Conservation (phyloP, 2,113 vertebrate genomes). For the Hystrix cristata region DNA sequence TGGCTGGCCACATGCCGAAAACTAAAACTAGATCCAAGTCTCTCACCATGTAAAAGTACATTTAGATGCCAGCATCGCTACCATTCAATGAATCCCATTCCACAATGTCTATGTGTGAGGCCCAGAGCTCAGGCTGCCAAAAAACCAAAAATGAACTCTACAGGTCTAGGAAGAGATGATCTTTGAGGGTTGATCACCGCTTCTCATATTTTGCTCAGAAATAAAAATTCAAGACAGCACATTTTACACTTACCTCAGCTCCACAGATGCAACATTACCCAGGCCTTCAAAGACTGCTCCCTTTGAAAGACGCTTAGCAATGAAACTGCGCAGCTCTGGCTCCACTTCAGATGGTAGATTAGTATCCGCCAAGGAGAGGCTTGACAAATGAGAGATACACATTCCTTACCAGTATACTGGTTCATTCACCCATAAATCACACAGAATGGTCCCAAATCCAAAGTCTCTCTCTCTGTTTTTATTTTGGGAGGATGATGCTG, state of each 20-base stretch:
- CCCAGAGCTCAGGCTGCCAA: not conserved
- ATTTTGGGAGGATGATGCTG: too few species aligned
- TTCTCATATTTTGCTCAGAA: constrained; percentile 70
- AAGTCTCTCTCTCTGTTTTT: not conserved
- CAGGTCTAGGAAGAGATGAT: not conserved
- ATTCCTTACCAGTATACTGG: not conserved
- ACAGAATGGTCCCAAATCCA: not conserved
- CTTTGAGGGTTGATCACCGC: constrained; percentile 54
- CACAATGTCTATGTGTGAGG: not conserved
- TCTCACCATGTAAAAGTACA: too few species aligned
- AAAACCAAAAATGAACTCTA: constrained; percentile 4
- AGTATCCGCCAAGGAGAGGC: constrained; percentile 94
- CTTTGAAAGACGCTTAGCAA: constrained; percentile 95
- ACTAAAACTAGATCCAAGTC: too few species aligned
- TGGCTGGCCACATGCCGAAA: too few species aligned
- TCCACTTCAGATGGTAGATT: constrained; percentile 94
- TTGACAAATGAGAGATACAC: constrained; percentile 83
- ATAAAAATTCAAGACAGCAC: constrained; percentile 39
- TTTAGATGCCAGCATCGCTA: not conserved
- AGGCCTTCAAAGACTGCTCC: constrained; percentile 96
- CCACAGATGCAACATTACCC: constrained; percentile 95
- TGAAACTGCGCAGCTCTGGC: constrained; percentile 93
- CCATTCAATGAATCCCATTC: not conserved
- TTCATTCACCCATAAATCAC: not conserved
- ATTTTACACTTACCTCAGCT: constrained; percentile 91